Conservation (phyloP, 1,140 invertebrate genomes). For the Agrypnia vestita region DNA sequence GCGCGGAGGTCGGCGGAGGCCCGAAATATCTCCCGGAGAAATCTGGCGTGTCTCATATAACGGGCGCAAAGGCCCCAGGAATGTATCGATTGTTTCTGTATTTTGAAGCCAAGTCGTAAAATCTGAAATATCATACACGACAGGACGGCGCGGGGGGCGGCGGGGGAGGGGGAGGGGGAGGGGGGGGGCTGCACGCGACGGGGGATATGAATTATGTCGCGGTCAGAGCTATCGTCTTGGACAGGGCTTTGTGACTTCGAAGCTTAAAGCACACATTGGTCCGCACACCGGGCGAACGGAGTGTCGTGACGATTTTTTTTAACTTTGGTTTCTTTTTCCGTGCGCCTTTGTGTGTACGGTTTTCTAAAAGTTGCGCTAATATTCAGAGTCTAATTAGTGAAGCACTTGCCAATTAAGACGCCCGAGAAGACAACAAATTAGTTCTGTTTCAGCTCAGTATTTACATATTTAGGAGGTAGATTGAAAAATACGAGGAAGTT, state of each 20-base stretch:
- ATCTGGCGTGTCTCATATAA: slow-evolving; percentile 47
- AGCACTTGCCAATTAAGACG: too few species aligned
- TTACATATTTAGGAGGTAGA: too few species aligned
- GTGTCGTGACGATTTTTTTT: background rate
- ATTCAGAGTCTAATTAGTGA: too few species aligned
- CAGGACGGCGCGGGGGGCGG: background rate
- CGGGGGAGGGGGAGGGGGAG: background rate
- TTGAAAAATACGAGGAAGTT: too few species aligned
- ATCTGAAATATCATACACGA: slow-evolving; percentile 49
- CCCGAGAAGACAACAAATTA: too few species aligned
- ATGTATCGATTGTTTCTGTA: slow-evolving; percentile 52
- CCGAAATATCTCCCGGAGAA: slow-evolving; percentile 36
- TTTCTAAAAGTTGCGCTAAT: too few species aligned
- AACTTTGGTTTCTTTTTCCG: background rate
- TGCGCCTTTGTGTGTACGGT: too few species aligned
- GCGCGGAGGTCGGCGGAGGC: slow-evolving; percentile 5
- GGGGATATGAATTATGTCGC: slow-evolving; percentile 51
- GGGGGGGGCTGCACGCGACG: slow-evolving; percentile 49
- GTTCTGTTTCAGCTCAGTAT: too few species aligned
- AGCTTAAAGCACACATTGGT: slow-evolving; percentile 42
- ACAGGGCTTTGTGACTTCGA: slow-evolving; percentile 43
- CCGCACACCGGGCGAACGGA: slow-evolving; percentile 24
- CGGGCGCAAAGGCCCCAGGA: slow-evolving; percentile 41
- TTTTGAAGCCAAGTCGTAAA: slow-evolving; percentile 52
- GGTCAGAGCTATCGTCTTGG: slow-evolving; percentile 51